phyloP scores from a whole-genome alignment of 2,113 vertebrate genomes.

The Calyptommatus sinebrachiatus region DNA sequence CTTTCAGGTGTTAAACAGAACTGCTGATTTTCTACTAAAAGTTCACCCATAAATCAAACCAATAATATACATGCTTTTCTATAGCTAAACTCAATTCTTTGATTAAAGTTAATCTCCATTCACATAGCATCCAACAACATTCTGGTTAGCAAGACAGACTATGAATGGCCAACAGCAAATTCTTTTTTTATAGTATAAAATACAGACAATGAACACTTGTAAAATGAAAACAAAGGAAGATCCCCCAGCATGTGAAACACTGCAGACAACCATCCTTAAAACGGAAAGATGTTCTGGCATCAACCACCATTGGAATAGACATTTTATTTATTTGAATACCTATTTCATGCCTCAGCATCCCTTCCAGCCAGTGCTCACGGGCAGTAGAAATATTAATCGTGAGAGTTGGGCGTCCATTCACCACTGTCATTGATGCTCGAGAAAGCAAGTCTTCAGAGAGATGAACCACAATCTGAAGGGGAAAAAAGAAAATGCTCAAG shows the following conservation, averaged over 20 bases:
- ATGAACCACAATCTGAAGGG: conserved; percentile 85
- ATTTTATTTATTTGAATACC: conserved; percentile 64
- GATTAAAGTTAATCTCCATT: neutral
- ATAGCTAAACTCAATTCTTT: neutral
- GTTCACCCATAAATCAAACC: neutral
- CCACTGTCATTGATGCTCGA: conserved; percentile 92
- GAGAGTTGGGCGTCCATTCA: conserved; percentile 88
- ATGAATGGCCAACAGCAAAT: conserved; percentile 6
- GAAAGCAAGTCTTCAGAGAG: conserved; percentile 93
- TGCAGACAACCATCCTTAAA: too few relatives aligned
- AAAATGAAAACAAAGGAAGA: too few relatives aligned
- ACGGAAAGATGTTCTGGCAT: too few relatives aligned
- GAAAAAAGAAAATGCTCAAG: conserved; percentile 31
- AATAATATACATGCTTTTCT: neutral
- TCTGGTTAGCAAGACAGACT: neutral
- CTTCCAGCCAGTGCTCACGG: conserved; percentile 92
- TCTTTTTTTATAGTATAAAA: too few relatives aligned
- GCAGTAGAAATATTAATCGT: conserved; percentile 88
- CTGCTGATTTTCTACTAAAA: too few relatives aligned
- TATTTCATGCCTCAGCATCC: conserved; percentile 92
- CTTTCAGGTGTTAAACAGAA: neutral
- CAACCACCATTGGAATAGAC: neutral
- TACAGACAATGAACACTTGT: too few relatives aligned
- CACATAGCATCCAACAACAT: neutral
- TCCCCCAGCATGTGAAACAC: too few relatives aligned